Evolutionary conservation across 2,113 vertebrate genomes (phyloP).

Genomic region (Chionis minor): DNA sequence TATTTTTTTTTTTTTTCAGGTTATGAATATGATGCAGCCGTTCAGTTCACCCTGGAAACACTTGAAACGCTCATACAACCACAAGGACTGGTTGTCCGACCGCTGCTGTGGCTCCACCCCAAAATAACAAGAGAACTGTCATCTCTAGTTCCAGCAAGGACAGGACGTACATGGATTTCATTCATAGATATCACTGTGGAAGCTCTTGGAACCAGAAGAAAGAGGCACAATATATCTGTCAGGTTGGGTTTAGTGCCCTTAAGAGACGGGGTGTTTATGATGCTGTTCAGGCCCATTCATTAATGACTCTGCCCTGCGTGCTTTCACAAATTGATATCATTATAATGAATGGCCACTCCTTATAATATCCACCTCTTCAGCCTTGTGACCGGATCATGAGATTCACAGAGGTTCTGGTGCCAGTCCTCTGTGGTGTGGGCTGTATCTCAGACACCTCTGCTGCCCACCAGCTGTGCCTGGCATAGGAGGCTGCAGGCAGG

Average conservation of each 20-base stretch:
- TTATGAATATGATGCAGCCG: neutral
- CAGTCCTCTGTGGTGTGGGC: neutral
- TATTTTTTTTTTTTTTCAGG: neutral
- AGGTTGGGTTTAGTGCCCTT: neutral
- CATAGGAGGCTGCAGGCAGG: neutral
- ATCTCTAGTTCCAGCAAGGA: neutral
- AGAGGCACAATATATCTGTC: neutral
- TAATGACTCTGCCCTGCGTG: neutral
- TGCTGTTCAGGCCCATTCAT: neutral
- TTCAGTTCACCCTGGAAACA: neutral
- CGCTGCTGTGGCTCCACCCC: neutral
- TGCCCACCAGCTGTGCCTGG: neutral
- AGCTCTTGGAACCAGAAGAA: neutral
- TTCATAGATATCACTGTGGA: neutral
- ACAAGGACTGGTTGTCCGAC: neutral
- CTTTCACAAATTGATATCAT: neutral
- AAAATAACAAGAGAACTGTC: neutral
- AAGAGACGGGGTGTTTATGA: neutral
- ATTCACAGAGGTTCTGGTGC: neutral
- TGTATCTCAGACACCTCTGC: neutral
- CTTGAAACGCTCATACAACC: neutral
- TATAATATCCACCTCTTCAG: neutral
- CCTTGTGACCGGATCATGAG: neutral
- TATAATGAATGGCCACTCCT: neutral
- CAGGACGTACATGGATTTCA: neutral